Evolutionary conservation across 2,888 invertebrate species (phyloP).

Genomic region (Pseudanteris insignis): DNA sequence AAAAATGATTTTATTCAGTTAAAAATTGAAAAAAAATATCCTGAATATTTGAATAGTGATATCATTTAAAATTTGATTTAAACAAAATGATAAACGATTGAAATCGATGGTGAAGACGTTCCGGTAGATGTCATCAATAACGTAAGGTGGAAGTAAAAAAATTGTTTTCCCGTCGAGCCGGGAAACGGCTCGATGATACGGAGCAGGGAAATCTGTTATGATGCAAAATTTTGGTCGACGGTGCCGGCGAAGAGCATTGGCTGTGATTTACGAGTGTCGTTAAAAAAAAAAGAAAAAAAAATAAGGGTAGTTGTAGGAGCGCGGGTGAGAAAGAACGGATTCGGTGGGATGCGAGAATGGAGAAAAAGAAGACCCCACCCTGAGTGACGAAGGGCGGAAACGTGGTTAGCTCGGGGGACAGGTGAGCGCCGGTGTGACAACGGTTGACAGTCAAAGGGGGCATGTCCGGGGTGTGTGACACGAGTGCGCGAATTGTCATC

Average conservation of each 20-base stretch:
- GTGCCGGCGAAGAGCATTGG: constrained; percentile 27
- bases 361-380: constrained; percentile 38
- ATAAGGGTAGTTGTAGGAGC: constrained; percentile 37
- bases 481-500: constrained; percentile 48
- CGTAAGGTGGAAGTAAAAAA: no score
- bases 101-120: no score
- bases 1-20: no score
- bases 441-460: constrained; percentile 35
- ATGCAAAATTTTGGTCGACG: constrained; percentile 31
- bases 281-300: no score
- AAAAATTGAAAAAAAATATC: no score
- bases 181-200: constrained; percentile 10
- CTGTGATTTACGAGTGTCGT: constrained; percentile 42
- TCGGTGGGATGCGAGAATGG: constrained; percentile 11
- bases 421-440: constrained; percentile 25
- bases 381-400: constrained; percentile 46
- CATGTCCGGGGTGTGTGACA: constrained; percentile 50
- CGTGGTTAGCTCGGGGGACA: constrained; percentile 8
- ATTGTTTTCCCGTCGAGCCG: no score
- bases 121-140: no score
- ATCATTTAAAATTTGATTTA: no score
- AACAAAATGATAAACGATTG: no score
- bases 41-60: no score
- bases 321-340: constrained; percentile 8
- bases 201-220: constrained; percentile 35